phyloP scores from a whole-genome alignment of 2,113 vertebrate genomes.

The Rhinopomastus cyanomelas region DNA sequence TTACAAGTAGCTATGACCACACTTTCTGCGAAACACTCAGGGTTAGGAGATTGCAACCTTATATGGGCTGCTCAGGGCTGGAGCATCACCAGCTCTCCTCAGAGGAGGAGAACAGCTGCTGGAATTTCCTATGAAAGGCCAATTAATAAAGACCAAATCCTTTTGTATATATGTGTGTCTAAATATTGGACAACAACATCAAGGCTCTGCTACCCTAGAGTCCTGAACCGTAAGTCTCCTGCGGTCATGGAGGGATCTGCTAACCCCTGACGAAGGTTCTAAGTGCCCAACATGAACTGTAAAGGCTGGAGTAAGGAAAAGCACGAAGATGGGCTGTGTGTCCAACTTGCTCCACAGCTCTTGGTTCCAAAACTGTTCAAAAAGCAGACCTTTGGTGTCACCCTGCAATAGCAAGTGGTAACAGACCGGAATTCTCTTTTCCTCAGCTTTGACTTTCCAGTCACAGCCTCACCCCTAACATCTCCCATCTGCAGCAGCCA shows the following conservation, averaged over 20 bases:
- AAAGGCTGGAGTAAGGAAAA: neutral
- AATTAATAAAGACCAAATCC: slow-evolving; percentile 29
- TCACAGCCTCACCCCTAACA: neutral
- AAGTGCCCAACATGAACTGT: neutral
- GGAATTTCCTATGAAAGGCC: slow-evolving; percentile 48
- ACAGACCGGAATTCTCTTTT: neutral
- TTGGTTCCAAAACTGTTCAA: neutral
- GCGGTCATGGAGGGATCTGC: neutral
- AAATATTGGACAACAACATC: slow-evolving; percentile 19
- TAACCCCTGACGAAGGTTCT: neutral
- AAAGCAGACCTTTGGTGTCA: neutral
- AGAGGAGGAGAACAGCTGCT: neutral
- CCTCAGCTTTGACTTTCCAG: neutral
- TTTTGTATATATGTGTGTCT: slow-evolving; percentile 29
- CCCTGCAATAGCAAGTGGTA: neutral
- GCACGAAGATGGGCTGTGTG: neutral
- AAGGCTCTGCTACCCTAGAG: neutral
- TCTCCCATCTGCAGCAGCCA: neutral
- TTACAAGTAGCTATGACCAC: slow-evolving; percentile 43
- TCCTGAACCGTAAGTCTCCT: neutral
- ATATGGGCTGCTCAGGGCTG: slow-evolving; percentile 49
- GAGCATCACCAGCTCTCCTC: neutral
- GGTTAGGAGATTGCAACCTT: slow-evolving; percentile 38
- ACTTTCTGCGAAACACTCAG: neutral
- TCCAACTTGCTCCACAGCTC: neutral